These are phyloP conservation scores for Pycnomerus fuliginosus DNA, from an alignment of 2,888 invertebrate species.

Conservation along the genomic window DNA sequence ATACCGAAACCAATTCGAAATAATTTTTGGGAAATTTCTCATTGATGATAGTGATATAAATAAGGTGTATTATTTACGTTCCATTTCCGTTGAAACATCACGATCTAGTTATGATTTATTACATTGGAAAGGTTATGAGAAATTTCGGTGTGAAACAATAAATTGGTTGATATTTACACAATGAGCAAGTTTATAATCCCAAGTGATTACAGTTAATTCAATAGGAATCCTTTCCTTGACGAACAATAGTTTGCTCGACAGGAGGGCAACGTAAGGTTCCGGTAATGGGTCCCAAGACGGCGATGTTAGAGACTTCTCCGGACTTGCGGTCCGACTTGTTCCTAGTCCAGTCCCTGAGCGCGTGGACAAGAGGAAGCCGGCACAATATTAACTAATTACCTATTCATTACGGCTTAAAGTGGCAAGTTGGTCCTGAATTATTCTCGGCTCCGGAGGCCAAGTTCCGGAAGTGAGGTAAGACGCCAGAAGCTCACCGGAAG, in stretches of 20 bases:
- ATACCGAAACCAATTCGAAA: too few species aligned
- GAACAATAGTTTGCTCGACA: slow-evolving; percentile 40
- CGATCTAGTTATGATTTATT: too few species aligned
- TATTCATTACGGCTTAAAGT: slow-evolving; percentile 56
- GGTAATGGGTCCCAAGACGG: slow-evolving; percentile 51
- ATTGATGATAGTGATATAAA: too few species aligned
- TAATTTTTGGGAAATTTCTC: too few species aligned
- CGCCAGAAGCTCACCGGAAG: slow-evolving; percentile 50
- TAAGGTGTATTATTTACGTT: too few species aligned
- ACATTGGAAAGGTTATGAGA: too few species aligned
- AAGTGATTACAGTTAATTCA: slow-evolving; percentile 52
- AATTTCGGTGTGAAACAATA: too few species aligned
- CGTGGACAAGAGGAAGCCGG: slow-evolving; percentile 52
- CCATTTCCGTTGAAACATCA: too few species aligned
- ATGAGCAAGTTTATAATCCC: too few species aligned
- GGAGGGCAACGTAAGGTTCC: slow-evolving; percentile 38
- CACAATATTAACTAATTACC: slow-evolving; percentile 55
- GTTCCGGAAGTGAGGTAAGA: slow-evolving; percentile 53
- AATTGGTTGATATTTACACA: too few species aligned
- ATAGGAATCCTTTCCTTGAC: slow-evolving; percentile 48
- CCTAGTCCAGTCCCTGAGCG: slow-evolving; percentile 35
- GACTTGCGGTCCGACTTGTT: slow-evolving; percentile 30
- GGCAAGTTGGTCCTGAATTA: slow-evolving; percentile 56
- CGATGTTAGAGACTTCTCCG: slow-evolving; percentile 38
- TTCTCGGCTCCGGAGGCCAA: slow-evolving; percentile 50